A percentile compares a stretch with the other conserved stretches of the same genome.
phyloP scores from a whole-genome alignment of 2,888 invertebrate species.

The Drymonia ruficornis region DNA sequence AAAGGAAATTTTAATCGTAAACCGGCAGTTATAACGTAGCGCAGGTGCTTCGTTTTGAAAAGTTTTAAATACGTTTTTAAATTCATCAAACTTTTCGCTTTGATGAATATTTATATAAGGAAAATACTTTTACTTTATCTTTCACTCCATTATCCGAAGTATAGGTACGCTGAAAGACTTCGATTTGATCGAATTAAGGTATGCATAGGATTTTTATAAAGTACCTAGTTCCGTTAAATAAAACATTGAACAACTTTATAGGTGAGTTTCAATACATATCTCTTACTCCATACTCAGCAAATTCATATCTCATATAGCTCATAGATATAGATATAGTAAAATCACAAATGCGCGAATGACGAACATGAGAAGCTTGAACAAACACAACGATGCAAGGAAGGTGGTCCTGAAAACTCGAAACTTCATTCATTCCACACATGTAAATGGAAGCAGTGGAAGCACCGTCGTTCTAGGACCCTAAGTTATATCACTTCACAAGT shows the following conservation, averaged over 20 bases:
- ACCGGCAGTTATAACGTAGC: conserved; percentile 34
- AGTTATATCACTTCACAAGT: conserved; percentile 40
- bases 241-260: background rate
- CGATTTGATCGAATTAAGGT: background rate
- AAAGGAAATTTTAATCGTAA: conserved; percentile 49
- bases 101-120: conserved; percentile 62
- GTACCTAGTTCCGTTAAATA: background rate
- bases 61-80: conserved; percentile 65
- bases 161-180: conserved; percentile 4
- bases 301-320: no score
- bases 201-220: background rate
- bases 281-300: no score
- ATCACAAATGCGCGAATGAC: no score
- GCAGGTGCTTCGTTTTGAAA: conserved; percentile 61
- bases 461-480: conserved; percentile 29
- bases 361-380: no score
- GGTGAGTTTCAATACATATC: background rate
- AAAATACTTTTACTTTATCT: conserved; percentile 40
- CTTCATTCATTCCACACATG: background rate
- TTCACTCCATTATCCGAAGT: conserved; percentile 23
- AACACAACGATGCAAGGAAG: no score
- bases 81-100: conserved; percentile 66
- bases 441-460: conserved; percentile 14
- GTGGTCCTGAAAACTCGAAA: background rate
- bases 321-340: no score